Evolutionary conservation across 1,140 invertebrate species (phyloP).

Genomic region (Drosophila melanogaster): DNA sequence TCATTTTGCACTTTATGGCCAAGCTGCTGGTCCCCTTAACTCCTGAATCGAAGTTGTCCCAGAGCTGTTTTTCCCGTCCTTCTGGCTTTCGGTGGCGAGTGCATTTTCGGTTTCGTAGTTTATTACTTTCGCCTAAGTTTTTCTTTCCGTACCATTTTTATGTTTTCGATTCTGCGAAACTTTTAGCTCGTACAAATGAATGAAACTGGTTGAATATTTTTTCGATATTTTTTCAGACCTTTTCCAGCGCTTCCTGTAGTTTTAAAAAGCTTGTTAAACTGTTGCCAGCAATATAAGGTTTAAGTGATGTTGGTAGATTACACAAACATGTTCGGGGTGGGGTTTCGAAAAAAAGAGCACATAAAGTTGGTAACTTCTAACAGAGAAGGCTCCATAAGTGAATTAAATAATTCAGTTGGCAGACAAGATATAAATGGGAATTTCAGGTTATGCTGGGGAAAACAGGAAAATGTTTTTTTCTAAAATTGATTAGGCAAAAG

Average conservation of each 20-base stretch:
- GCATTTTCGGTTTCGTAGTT: constrained; percentile 70
- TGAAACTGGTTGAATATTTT: constrained; percentile 32
- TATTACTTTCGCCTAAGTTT: constrained; percentile 73
- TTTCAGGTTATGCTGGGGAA: constrained; percentile 18
- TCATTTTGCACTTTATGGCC: constrained; percentile 52
- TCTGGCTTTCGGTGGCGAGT: constrained; percentile 25
- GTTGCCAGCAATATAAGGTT: constrained; percentile 40
- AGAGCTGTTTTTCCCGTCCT: constrained; percentile 1
- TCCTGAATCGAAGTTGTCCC: constrained; percentile 18
- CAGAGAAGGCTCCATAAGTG: constrained; percentile 23
- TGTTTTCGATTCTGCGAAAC: constrained; percentile 62
- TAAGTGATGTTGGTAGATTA: constrained; percentile 47
- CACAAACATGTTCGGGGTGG: constrained; percentile 44
- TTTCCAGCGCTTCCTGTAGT: constrained; percentile 40
- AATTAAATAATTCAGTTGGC: constrained; percentile 39
- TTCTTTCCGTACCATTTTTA: constrained; percentile 43
- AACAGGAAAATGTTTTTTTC: constrained; percentile 8
- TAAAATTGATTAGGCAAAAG: constrained; percentile 19
- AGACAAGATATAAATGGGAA: constrained; percentile 35
- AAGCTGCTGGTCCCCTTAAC: constrained; percentile 24
- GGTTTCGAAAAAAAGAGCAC: constrained; percentile 15
- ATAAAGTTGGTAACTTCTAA: constrained; percentile 28
- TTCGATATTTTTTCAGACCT: constrained; percentile 34
- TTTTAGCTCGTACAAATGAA: constrained; percentile 41
- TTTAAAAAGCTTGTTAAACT: constrained; percentile 20